Conservation (phyloP, 2,797 vertebrate species). For the Gallinago stenura region DNA sequence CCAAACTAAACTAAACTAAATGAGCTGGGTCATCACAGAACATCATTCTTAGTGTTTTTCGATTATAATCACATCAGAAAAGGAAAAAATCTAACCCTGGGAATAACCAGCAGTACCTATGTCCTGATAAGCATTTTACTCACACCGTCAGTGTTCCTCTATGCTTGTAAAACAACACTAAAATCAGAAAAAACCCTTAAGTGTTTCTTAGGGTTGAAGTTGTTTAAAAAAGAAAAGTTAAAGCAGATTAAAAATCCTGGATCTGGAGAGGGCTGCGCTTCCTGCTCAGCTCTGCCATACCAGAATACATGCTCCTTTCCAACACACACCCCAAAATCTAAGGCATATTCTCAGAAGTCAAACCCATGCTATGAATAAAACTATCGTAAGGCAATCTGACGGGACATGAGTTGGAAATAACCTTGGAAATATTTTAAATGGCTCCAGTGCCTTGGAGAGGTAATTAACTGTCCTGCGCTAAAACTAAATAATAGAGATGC, state of each 20-base stretch:
- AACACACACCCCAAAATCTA: background rate
- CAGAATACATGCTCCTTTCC: background rate
- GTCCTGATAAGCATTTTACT: background rate
- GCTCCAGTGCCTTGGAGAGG: conserved; percentile 16
- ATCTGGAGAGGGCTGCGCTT: background rate
- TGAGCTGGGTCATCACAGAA: background rate
- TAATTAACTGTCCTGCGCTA: background rate
- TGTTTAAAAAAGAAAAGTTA: background rate
- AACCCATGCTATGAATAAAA: background rate
- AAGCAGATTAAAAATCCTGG: background rate
- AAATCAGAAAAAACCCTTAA: background rate
- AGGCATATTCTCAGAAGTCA: background rate
- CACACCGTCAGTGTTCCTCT: background rate
- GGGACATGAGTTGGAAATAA: conserved; percentile 1
- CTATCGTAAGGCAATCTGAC: background rate
- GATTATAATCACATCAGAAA: background rate
- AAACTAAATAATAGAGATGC: conserved; percentile 14
- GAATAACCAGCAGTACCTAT: background rate
- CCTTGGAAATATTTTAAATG: conserved; percentile 21
- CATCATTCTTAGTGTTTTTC: background rate
- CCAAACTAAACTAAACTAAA: background rate
- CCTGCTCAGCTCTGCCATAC: background rate
- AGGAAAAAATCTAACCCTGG: background rate
- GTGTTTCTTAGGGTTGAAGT: background rate
- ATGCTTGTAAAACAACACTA: background rate